Conservation (phyloP, 2,113 vertebrate species). For the Dipodomys stephensi region DNA sequence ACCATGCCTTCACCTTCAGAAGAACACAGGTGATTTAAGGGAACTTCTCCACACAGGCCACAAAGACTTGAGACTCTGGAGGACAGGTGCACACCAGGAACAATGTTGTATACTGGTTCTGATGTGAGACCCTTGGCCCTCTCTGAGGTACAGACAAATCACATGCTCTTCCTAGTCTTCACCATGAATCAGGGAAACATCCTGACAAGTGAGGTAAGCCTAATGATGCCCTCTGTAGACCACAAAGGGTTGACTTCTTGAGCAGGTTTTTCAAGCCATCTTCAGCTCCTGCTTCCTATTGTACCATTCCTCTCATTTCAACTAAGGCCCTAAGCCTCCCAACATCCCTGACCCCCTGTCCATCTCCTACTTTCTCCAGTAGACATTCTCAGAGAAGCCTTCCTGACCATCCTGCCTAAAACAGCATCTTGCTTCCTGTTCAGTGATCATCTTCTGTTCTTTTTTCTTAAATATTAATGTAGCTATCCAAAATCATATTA, state of each 20-base stretch:
- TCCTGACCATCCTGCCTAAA: conserved; percentile 29
- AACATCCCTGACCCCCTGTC: not conserved
- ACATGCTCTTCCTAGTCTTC: not conserved
- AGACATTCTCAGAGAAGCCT: conserved; percentile 10
- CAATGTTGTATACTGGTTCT: not conserved
- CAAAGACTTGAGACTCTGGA: not conserved
- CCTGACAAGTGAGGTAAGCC: not conserved
- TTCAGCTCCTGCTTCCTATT: not conserved
- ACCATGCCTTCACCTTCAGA: not conserved
- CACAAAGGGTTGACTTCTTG: not conserved
- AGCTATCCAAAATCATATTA: not conserved
- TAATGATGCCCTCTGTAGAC: not conserved
- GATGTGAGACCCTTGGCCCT: not conserved
- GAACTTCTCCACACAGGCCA: not conserved
- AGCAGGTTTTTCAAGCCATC: not conserved
- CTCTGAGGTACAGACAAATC: not conserved
- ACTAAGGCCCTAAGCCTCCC: not conserved
- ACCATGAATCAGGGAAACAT: not conserved
- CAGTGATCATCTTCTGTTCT: not conserved
- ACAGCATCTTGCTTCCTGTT: conserved; percentile 18
- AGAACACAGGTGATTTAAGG: not conserved
- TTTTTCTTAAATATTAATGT: not conserved
- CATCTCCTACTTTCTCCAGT: conserved; percentile 23
- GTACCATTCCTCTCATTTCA: not conserved
- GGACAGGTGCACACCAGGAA: not conserved